These are phyloP conservation scores for Marronus borbonicus DNA, from an alignment of 2,888 invertebrate species.

Conservation along the genomic window DNA sequence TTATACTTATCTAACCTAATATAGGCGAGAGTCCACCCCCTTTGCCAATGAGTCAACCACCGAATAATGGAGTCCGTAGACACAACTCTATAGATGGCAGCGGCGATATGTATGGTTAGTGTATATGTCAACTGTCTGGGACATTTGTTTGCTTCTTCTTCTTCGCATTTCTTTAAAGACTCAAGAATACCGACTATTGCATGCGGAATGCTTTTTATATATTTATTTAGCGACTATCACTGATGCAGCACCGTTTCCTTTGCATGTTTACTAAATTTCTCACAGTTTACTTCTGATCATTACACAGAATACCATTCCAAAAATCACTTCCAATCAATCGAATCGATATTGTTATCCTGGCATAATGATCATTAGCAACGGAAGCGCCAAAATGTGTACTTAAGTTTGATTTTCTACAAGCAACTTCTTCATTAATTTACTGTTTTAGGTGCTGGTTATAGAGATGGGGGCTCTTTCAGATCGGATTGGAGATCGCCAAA, in stretches of 20 bases:
- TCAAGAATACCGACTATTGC: conserved; percentile 23
- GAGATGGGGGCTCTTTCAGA: conserved; percentile 57
- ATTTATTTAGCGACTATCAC: conserved; percentile 2
- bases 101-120: conserved; percentile 68
- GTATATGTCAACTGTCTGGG: conserved; percentile 50
- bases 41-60: conserved; percentile 74
- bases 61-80: conserved; percentile 62
- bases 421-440: too few species aligned
- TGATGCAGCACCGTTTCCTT: conserved; percentile 18
- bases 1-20: conserved; percentile 58
- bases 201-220: conserved; percentile 34
- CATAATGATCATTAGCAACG: conserved; percentile 16
- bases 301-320: conserved; percentile 38
- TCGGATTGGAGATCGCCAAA: conserved; percentile 56
- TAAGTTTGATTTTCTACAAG: too few species aligned
- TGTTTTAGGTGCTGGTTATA: conserved; percentile 51
- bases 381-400: not conserved
- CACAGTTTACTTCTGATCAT: conserved; percentile 18
- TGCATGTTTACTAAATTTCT: conserved; percentile 30
- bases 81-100: conserved; percentile 65
- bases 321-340: conserved; percentile 10
- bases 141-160: conserved; percentile 25
- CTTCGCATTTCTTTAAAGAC: conserved; percentile 18
- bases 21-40: conserved; percentile 75
- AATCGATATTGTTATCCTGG: not conserved